Percentiles rank a stretch among this genome's conserved stretches.
phyloP scores from a whole-genome alignment of 2,888 invertebrate genomes.

The Epistrophella euchroma region DNA sequence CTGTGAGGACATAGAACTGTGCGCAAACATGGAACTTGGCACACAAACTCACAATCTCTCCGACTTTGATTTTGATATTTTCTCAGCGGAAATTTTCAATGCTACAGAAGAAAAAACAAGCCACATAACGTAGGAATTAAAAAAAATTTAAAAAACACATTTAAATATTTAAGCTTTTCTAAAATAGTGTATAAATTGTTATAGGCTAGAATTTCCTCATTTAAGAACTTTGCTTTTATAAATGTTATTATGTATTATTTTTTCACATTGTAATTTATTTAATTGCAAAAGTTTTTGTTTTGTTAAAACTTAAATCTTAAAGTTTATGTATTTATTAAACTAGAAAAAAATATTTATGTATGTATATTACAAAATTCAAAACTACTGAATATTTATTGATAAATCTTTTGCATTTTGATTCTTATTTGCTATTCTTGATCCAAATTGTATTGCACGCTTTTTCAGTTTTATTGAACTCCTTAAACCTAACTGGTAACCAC shows the following conservation, averaged over 20 bases:
- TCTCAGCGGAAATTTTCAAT: slow-evolving; percentile 66
- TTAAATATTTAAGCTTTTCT: slow-evolving; percentile 4
- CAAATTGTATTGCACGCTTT: slow-evolving; percentile 98
- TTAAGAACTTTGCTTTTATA: slow-evolving; percentile 20
- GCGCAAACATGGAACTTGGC: slow-evolving; percentile 71
- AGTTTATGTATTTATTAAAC: slow-evolving; percentile 69
- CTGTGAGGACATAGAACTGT: slow-evolving; percentile 64
- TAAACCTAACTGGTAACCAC: slow-evolving; percentile 89
- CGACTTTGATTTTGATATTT: slow-evolving; percentile 65
- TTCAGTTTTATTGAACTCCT: slow-evolving; percentile 88
- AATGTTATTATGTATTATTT: slow-evolving; percentile 27
- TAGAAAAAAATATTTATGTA: slow-evolving; percentile 32
- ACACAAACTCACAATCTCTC: slow-evolving; percentile 60
- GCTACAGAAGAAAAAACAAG: slow-evolving; percentile 40
- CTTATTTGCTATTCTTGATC: slow-evolving; percentile 95
- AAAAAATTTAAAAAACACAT: slow-evolving; percentile 1
- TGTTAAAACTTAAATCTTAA: slow-evolving; percentile 33
- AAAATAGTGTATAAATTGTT: slow-evolving; percentile 24
- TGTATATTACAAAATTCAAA: not conserved
- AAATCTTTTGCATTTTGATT: slow-evolving; percentile 94
- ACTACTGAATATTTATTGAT: slow-evolving; percentile 83
- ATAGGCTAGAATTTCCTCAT: slow-evolving; percentile 11
- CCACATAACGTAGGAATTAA: slow-evolving; percentile 8
- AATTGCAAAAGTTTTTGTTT: slow-evolving; percentile 27
- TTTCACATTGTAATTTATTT: slow-evolving; percentile 28